Evolutionary conservation across 2,888 invertebrate species (phyloP).

Genomic region (Papilio elwesi): DNA sequence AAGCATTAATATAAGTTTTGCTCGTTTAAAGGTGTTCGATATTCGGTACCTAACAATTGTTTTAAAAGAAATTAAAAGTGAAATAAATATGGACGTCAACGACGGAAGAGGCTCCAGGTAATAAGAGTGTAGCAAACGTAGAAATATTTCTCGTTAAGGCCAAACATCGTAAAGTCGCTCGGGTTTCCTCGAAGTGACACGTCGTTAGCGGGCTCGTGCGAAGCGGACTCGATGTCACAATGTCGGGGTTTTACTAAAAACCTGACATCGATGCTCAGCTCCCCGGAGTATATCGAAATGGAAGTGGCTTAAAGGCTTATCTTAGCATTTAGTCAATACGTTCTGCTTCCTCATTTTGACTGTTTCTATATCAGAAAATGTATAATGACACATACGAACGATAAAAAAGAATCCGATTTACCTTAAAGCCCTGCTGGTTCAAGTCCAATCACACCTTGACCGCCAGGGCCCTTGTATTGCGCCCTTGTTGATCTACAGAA

Average conservation of each 20-base stretch:
- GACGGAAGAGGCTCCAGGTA: background rate
- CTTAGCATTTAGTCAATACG: no score
- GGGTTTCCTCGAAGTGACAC: slow-evolving; percentile 58
- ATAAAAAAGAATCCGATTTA: no score
- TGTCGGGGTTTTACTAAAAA: slow-evolving; percentile 47
- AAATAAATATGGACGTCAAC: background rate
- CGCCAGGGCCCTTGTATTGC: no score
- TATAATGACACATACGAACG: no score
- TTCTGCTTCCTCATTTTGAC: no score
- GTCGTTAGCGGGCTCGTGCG: slow-evolving; percentile 65
- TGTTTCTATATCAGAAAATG: no score
- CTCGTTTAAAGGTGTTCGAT: no score
- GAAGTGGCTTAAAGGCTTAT: background rate
- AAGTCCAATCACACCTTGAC: no score
- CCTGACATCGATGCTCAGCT: slow-evolving; percentile 38
- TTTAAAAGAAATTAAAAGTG: background rate
- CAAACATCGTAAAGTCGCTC: slow-evolving; percentile 53
- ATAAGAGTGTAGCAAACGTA: slow-evolving; percentile 10
- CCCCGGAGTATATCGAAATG: slow-evolving; percentile 6
- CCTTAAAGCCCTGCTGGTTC: no score
- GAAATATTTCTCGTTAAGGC: slow-evolving; percentile 36
- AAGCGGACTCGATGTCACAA: slow-evolving; percentile 56
- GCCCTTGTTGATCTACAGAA: background rate
- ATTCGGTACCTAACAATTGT: no score
- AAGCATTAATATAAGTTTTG: no score